A percentile compares a stretch with the other conserved stretches of the same genome.
Evolutionary conservation across 2,113 vertebrate genomes (phyloP).

Genomic region (Xenus cinereus): DNA sequence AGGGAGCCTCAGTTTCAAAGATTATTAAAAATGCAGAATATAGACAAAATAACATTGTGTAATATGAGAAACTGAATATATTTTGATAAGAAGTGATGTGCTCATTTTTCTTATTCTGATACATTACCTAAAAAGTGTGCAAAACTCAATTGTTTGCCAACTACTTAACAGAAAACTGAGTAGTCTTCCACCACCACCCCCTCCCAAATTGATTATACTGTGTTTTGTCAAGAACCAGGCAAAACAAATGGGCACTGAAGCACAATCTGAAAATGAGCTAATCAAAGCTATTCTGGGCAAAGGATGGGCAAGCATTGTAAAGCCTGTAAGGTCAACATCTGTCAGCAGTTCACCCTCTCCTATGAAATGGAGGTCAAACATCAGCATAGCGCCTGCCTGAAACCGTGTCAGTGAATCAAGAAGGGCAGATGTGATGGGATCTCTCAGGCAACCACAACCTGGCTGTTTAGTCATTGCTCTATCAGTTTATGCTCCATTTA

Average conservation of each 20-base stretch:
- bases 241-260: not conserved
- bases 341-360: not conserved
- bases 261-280: conserved; percentile 8
- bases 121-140: not conserved
- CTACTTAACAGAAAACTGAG: not conserved
- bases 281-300: not conserved
- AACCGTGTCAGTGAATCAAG: not conserved
- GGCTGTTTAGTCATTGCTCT: not conserved
- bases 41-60: not conserved
- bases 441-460: not conserved
- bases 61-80: not conserved
- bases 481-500: not conserved
- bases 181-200: not conserved
- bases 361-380: not conserved
- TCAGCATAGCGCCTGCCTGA: not conserved
- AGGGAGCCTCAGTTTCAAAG: not conserved
- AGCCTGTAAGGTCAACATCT: conserved; percentile 36
- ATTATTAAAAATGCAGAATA: not conserved
- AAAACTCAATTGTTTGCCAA: not conserved
- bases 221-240: not conserved
- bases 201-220: not conserved
- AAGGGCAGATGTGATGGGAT: not conserved
- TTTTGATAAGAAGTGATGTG: not conserved
- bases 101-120: not conserved
- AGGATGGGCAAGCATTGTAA: not conserved